These are phyloP conservation scores for Cricetomys ansorgei DNA, from an alignment of 2,113 vertebrate species.

Conservation along the genomic window DNA sequence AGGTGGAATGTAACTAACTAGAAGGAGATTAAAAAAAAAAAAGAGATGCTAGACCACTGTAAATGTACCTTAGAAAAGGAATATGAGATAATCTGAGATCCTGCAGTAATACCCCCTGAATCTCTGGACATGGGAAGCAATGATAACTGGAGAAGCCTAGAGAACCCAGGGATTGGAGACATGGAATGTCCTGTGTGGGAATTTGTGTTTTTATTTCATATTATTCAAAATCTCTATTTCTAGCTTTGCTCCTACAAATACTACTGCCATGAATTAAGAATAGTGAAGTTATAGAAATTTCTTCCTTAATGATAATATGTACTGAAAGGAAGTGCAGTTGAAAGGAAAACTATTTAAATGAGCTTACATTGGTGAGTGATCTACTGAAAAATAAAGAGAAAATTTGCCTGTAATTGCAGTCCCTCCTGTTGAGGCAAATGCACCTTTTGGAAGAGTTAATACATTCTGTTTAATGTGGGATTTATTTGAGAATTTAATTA, in stretches of 20 bases:
- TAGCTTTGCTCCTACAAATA: neutral
- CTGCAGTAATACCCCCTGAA: neutral
- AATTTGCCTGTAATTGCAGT: conserved; percentile 35
- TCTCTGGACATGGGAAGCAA: rapidly evolving
- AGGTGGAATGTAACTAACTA: neutral
- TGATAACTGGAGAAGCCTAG: neutral
- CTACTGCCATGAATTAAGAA: conserved; percentile 39
- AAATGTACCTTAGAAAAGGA: neutral
- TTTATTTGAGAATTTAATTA: conserved; percentile 24
- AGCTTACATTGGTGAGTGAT: conserved; percentile 34
- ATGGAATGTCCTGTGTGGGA: too few species aligned
- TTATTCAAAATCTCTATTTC: neutral
- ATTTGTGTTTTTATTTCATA: neutral
- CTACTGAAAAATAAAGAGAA: conserved; percentile 55
- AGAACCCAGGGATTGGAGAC: neutral
- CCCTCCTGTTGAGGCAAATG: conserved; percentile 26
- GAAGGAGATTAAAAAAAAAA: neutral
- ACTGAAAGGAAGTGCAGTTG: conserved; percentile 34
- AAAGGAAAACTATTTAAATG: conserved; percentile 59
- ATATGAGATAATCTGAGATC: neutral
- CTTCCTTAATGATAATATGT: conserved; percentile 18
- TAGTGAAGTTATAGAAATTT: conserved; percentile 8
- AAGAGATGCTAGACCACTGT: neutral
- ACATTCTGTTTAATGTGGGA: conserved; percentile 37
- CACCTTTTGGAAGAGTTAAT: conserved; percentile 45